Evolutionary conservation across 1,140 invertebrate species (phyloP).

Genomic region (Platyura marginata): DNA sequence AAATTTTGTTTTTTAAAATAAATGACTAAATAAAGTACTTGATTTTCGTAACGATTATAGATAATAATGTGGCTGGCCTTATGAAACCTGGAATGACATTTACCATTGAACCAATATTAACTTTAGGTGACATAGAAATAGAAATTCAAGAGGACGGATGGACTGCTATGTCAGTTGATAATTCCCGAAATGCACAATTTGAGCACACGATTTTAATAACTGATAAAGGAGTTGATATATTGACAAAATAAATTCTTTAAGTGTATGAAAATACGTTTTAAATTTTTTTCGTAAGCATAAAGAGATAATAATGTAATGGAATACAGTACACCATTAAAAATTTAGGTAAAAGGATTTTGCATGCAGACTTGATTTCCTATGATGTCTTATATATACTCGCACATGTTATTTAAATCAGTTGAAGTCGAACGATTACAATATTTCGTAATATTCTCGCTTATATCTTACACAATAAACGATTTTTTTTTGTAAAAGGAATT

Average conservation of each 20-base stretch:
- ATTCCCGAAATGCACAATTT: slow-evolving; percentile 66
- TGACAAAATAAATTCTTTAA: slow-evolving; percentile 31
- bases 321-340: too few species aligned
- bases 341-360: too few species aligned
- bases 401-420: too few species aligned
- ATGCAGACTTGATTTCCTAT: too few species aligned
- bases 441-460: too few species aligned
- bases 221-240: slow-evolving; percentile 43
- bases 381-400: too few species aligned
- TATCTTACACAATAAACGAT: too few species aligned
- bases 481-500: too few species aligned
- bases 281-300: too few species aligned
- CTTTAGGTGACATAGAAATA: slow-evolving; percentile 46
- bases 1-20: slow-evolving; percentile 13
- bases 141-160: slow-evolving; percentile 67
- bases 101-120: slow-evolving; percentile 82
- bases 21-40: too few species aligned
- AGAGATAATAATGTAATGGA: too few species aligned
- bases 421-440: too few species aligned
- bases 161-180: slow-evolving; percentile 66
- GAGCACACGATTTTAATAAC: slow-evolving; percentile 86
- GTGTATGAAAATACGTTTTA: neutral
- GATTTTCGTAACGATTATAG: slow-evolving; percentile 32
- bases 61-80: slow-evolving; percentile 42
- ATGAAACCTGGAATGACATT: slow-evolving; percentile 86